Percentiles rank a stretch among this genome's conserved stretches.
Evolutionary conservation across 2,113 vertebrate genomes (phyloP).

Genomic region (Eubucco bourcierii): DNA sequence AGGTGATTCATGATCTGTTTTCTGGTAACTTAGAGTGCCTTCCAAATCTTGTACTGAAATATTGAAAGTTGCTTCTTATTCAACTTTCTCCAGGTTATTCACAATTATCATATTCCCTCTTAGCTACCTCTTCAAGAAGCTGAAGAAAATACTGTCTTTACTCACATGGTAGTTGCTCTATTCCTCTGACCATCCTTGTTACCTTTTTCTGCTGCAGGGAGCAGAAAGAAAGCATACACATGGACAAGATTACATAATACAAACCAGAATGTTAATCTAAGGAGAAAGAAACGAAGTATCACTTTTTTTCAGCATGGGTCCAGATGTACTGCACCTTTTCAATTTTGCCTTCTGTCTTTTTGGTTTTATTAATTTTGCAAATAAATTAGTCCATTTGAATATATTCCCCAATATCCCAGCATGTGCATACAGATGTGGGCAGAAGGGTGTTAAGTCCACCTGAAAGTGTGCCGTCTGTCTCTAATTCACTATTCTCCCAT

Average conservation of each 20-base stretch:
- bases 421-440: neutral
- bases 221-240: neutral
- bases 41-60: neutral
- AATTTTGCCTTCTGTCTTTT: neutral
- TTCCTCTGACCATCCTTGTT: neutral
- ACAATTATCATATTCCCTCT: neutral
- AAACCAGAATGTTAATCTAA: neutral
- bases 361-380: neutral
- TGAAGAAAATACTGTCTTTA: neutral
- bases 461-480: neutral
- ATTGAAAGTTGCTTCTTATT: neutral
- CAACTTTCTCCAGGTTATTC: neutral
- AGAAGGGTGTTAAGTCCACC: neutral
- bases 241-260: neutral
- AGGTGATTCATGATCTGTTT: neutral
- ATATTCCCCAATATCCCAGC: neutral
- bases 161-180: neutral
- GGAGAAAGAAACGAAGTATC: neutral
- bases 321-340: neutral
- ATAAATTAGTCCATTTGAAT: neutral
- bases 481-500: constrained; percentile 29
- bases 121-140: neutral
- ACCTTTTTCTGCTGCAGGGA: neutral
- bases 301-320: neutral
- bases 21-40: neutral